Evolutionary conservation across 2,797 vertebrate genomes (phyloP).

Genomic region (Siniperca obscura): DNA sequence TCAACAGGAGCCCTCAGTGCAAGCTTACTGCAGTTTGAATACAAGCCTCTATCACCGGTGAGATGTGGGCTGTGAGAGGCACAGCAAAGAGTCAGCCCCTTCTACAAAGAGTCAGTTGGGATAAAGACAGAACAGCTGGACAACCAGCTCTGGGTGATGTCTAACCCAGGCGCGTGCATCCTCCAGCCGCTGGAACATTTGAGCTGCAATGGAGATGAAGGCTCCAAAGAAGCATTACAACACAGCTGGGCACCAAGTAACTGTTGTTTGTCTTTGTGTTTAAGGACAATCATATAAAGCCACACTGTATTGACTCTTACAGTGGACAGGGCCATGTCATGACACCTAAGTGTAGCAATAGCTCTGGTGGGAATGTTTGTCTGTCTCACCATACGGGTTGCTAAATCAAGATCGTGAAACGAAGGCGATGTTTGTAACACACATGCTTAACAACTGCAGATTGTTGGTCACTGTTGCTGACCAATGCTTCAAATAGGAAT

Average conservation of each 20-base stretch:
- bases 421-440: constrained; percentile 14
- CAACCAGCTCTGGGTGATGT: constrained; percentile 16
- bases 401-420: background rate
- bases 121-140: constrained; percentile 36
- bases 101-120: background rate
- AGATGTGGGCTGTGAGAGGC: background rate
- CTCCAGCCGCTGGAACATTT: constrained; percentile 2
- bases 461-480: background rate
- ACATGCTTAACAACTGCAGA: constrained; percentile 9
- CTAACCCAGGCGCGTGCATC: background rate
- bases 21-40: background rate
- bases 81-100: background rate
- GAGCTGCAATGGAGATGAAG: constrained; percentile 18
- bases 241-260: constrained; percentile 16
- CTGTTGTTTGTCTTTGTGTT: constrained; percentile 12
- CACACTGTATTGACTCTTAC: background rate
- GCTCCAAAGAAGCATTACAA: constrained; percentile 7
- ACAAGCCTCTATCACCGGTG: background rate
- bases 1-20: background rate
- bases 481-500: background rate
- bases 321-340: background rate
- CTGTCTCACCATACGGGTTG: constrained; percentile 5
- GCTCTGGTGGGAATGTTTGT: constrained; percentile 14
- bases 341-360: constrained; percentile 32
- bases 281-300: background rate